phyloP scores from a whole-genome alignment of 2,797 vertebrate species.

The Alcedo atthis region DNA sequence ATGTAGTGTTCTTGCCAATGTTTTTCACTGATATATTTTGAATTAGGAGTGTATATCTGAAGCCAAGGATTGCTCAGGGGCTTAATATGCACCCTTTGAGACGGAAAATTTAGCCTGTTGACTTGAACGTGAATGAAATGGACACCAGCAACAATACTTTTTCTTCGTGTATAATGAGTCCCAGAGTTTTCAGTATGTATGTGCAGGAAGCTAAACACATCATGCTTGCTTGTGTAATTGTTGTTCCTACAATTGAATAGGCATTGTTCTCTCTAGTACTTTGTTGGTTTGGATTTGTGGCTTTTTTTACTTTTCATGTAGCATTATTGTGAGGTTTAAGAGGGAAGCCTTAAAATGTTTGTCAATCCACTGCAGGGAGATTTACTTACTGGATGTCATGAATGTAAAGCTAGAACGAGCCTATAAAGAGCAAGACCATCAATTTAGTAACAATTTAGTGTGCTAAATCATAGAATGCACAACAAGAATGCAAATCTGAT shows the following conservation, averaged over 20 bases:
- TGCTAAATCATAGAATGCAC: neutral
- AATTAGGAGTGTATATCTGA: neutral
- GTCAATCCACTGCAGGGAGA: neutral
- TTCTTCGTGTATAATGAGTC: neutral
- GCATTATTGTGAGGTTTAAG: neutral
- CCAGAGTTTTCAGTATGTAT: neutral
- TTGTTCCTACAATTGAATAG: neutral
- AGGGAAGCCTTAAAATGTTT: slow-evolving; percentile 5
- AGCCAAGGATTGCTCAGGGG: neutral
- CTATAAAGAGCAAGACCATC: slow-evolving; percentile 22
- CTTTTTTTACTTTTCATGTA: neutral
- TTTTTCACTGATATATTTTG: neutral
- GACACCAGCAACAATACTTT: neutral
- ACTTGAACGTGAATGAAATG: neutral
- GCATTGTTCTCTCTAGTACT: neutral
- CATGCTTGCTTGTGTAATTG: neutral
- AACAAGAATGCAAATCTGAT: neutral
- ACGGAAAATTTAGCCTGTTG: neutral
- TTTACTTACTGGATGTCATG: slow-evolving; percentile 34
- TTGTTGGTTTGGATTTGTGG: neutral
- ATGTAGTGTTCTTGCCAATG: neutral
- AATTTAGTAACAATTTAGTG: neutral
- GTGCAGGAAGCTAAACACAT: neutral
- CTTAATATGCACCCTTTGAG: neutral
- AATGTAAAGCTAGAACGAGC: slow-evolving; percentile 24